Conservation (phyloP, 2,888 invertebrate species). For the Tetheella fluctuosa region DNA sequence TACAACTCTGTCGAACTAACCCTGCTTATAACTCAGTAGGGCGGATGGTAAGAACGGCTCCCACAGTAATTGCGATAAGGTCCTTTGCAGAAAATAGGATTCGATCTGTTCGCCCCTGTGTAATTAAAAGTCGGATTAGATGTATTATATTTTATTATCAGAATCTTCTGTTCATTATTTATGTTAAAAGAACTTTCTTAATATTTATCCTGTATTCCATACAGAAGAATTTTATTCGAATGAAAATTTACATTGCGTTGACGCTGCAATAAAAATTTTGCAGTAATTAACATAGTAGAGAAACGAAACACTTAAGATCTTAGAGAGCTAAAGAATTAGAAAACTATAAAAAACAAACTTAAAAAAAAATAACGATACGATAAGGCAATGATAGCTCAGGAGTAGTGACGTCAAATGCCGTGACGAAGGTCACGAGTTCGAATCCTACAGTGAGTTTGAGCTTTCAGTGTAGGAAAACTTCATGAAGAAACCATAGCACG, state of each 20-base stretch:
- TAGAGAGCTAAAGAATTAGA: no score
- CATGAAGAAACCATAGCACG: no score
- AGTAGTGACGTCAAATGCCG: no score
- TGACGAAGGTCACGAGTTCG: no score
- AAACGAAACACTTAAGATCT: neutral
- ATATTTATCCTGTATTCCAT: no score
- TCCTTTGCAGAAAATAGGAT: slow-evolving; percentile 32
- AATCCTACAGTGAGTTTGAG: no score
- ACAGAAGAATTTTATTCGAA: no score
- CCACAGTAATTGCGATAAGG: slow-evolving; percentile 35
- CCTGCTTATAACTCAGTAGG: slow-evolving; percentile 44
- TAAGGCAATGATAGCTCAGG: no score
- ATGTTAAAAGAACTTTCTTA: no score
- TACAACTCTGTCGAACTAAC: slow-evolving; percentile 59
- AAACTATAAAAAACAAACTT: neutral
- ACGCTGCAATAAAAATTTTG: no score
- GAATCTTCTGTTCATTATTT: neutral
- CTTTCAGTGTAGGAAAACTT: no score
- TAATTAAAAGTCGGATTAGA: slow-evolving; percentile 40
- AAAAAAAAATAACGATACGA: neutral
- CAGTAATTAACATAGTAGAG: neutral
- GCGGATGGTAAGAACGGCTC: slow-evolving; percentile 24
- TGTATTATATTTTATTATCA: slow-evolving; percentile 32
- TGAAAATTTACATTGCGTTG: no score
- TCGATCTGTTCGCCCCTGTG: slow-evolving; percentile 27